Base-by-base conservation (phyloP, 1,140 invertebrate genomes). In the Anoplophora glabripennis region DNA sequence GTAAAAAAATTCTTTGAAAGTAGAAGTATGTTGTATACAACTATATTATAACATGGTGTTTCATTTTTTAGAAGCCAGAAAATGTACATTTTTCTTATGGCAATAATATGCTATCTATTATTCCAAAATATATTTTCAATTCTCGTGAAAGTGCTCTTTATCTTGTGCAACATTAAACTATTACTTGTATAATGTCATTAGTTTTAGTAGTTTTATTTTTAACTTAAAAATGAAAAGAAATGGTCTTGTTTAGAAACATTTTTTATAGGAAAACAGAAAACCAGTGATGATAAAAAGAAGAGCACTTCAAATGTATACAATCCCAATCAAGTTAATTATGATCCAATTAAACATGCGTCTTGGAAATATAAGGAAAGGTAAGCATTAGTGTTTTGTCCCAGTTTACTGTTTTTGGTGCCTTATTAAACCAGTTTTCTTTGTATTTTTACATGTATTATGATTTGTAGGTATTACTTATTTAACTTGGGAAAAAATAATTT, bases 311-410 rank as follows among this genome's bases (percentile, higher is more conserved):
- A 55, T 44, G 17, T n/a, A 35, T 98, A 94, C 73, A 83, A 94
- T 78, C 95, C 95, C 1, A 79, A 80, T 7, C 84, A 85, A 65
- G 67, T 78, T 3, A 87, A 87, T 17, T 97, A 98, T 78, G 83
- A 98, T 78, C 94, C 95, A 1, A 83, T 98, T n/a, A 79, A 92
- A 11, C 85, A 96, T 81, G 94, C 94, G 0, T 87, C 81, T 65
- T 98, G 95, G 95, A 83, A 84, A 67, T 76, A 80, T 41, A 83
- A 81, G 5, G 84, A 94, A 72, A 86, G 83, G 87, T 90, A 78
- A 76, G 76, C 71, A 37, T 40, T n/a, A n/a, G n/a, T n/a, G n/a
- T n/a, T n/a, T n/a, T n/a, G n/a, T n/a, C n/a, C n/a, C n/a, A n/a
- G n/a, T n/a, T n/a, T n/a, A n/a, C n/a, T n/a, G n/a, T n/a, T n/a